phyloP scores from a whole-genome alignment of 2,797 vertebrate species.

The Diglossa cyanea region DNA sequence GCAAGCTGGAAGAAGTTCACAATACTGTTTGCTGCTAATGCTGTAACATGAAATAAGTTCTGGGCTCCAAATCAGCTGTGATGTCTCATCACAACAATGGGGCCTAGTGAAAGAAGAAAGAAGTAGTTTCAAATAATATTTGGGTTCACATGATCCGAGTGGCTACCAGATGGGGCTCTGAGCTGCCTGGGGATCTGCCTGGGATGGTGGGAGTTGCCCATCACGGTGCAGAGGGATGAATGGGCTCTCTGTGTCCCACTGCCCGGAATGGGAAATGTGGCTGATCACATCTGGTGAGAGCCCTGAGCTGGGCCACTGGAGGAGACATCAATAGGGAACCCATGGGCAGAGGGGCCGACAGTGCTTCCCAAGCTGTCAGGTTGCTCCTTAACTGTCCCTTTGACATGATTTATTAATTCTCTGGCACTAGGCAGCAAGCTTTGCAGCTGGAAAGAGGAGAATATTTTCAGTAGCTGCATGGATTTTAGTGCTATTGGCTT shows the following conservation, averaged over 20 bases:
- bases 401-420: conserved; percentile 19
- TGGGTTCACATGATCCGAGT: neutral
- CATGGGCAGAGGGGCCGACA: neutral
- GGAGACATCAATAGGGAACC: neutral
- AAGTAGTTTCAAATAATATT: neutral
- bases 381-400: neutral
- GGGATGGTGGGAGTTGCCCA: neutral
- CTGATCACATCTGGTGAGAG: conserved; percentile 39
- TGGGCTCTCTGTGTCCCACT: conserved; percentile 34
- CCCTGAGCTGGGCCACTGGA: neutral
- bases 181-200: neutral
- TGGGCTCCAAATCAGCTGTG: neutral
- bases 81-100: neutral
- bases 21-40: neutral
- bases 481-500: neutral
- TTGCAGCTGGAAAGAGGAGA: neutral
- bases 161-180: conserved; percentile 40
- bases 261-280: neutral
- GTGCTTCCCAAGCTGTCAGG: neutral
- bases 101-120: neutral
- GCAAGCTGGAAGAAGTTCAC: neutral
- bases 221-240: neutral
- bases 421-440: neutral
- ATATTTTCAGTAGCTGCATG: neutral
- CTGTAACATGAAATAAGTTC: neutral